A percentile compares a stretch with the other conserved stretches of the same genome.
These are phyloP conservation scores for Agrilus planipennis DNA, from an alignment of 1,140 invertebrate species.

Conservation along the genomic window DNA sequence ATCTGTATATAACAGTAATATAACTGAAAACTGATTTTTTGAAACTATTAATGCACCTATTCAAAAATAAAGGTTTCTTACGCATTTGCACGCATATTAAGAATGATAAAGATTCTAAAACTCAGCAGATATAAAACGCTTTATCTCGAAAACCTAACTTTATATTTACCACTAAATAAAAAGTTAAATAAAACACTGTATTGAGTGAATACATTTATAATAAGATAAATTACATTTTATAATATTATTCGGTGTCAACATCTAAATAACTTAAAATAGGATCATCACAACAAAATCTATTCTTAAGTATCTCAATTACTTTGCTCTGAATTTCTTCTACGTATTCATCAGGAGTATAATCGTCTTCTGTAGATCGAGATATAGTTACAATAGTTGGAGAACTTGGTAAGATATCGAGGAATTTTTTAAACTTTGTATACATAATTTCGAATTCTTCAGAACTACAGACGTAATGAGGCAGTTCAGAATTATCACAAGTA, in stretches of 20 bases:
- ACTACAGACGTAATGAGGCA: constrained; percentile 72
- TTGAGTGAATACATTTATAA: background rate
- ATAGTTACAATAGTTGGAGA: constrained; percentile 66
- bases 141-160: background rate
- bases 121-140: background rate
- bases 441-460: constrained; percentile 51
- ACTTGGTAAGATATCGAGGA: constrained; percentile 46
- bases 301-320: constrained; percentile 39
- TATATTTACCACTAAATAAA: background rate
- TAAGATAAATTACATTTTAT: background rate
- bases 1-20: no score
- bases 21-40: no score
- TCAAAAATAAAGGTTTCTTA: no score
- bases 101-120: no score
- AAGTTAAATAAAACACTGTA: background rate
- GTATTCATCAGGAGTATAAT: constrained; percentile 71
- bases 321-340: constrained; percentile 58
- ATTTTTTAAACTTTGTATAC: constrained; percentile 43
- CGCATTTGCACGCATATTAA: no score
- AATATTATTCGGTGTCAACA: background rate
- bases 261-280: constrained; percentile 15
- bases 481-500: constrained; percentile 65
- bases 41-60: no score
- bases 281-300: constrained; percentile 25
- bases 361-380: constrained; percentile 71